These are phyloP conservation scores for Halocaridina rubra DNA, from an alignment of 2,888 invertebrate species.

Conservation along the genomic window DNA sequence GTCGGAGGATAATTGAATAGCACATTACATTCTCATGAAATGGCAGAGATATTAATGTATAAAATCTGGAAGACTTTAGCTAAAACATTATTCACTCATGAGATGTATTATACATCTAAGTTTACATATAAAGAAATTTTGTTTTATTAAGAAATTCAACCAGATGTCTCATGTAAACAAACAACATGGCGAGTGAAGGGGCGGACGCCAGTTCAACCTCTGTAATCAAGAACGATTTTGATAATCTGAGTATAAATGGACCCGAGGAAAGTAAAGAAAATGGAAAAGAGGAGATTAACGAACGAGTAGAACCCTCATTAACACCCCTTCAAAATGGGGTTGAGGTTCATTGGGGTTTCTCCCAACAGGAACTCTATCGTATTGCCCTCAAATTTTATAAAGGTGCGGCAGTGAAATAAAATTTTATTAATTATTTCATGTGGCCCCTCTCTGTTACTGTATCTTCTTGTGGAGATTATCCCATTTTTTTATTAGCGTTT, in stretches of 20 bases:
- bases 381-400: constrained; percentile 57
- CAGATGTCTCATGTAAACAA: constrained; percentile 56
- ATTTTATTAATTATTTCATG: background rate
- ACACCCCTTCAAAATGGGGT: constrained; percentile 25
- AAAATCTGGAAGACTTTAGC: background rate
- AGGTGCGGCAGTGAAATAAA: too few relatives aligned
- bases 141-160: constrained; percentile 5
- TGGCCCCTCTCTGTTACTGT: background rate
- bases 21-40: too few relatives aligned
- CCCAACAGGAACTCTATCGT: constrained; percentile 41
- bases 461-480: background rate
- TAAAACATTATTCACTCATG: background rate
- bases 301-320: background rate
- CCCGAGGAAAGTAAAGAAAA: background rate
- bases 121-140: background rate
- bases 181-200: constrained; percentile 36
- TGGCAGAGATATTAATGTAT: background rate
- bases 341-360: constrained; percentile 53
- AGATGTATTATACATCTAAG: background rate
- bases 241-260: background rate
- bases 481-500: background rate
- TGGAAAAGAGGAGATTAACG: background rate
- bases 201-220: constrained; percentile 30
- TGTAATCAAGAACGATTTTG: background rate
- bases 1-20: too few relatives aligned